Conservation (phyloP, 2,797 vertebrate species). For the Aythya fuligula region DNA sequence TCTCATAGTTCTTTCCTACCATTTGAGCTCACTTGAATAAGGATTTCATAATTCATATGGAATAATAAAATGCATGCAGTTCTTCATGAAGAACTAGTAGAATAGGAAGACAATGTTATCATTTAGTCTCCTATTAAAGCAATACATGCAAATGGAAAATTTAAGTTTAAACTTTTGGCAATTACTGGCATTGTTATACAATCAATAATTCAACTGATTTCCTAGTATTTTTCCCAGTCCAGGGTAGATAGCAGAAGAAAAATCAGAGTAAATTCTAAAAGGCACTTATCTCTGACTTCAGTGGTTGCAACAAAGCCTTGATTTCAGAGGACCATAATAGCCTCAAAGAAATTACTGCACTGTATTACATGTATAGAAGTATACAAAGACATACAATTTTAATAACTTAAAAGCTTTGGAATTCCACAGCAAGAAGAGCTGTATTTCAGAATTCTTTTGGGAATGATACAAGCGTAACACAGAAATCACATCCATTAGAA, state of each 20-base stretch:
- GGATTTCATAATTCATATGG: constrained; percentile 17
- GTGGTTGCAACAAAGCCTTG: not conserved
- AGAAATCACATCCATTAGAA: not conserved
- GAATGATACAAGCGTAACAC: not conserved
- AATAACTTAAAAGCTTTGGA: constrained; percentile 23
- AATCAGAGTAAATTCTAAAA: not conserved
- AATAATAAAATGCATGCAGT: not conserved
- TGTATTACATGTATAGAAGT: not conserved
- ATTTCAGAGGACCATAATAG: not conserved
- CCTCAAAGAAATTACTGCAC: not conserved
- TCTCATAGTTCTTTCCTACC: not conserved
- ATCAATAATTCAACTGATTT: not conserved
- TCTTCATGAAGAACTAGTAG: not conserved
- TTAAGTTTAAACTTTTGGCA: not conserved
- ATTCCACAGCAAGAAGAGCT: not conserved
- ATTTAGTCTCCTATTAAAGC: not conserved
- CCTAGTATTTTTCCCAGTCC: not conserved
- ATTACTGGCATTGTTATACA: not conserved
- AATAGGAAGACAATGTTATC: not conserved
- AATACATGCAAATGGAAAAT: not conserved
- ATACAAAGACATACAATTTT: not conserved
- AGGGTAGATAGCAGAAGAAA: not conserved
- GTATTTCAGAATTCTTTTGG: not conserved
- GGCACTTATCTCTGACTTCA: not conserved
- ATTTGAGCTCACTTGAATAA: constrained; percentile 1